Base-by-base conservation (phyloP, 2,113 vertebrate species). In the Ictidomys tridecemlineatus region DNA sequence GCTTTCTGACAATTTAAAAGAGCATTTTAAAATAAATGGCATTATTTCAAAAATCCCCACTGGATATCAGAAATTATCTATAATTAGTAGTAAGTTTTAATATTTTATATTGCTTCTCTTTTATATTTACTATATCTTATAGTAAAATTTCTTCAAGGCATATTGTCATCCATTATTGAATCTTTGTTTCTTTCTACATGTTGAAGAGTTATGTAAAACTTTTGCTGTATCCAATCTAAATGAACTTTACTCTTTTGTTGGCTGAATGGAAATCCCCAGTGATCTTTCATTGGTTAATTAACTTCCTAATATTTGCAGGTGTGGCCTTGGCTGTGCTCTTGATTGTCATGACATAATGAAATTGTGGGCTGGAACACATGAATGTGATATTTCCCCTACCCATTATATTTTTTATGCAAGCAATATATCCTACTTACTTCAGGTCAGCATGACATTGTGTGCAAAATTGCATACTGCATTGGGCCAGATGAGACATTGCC, bases 251-350 rank as follows among this genome's bases (percentile, higher is more conserved):
- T 90, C 39, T 79, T 94, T 77, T 93, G 95, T 84, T 82, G 51
- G 65, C 65, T 92, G 76, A 94, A 63, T 96, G 92, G 9, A 94
- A 93, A 22, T 0, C 53, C 86, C 77, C 67, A 86, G 85, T 95
- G 92, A 85, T 69, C 83, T 78, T 97, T 95, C 92, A 89, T 95
- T 98, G 97, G 94, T 94, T 98, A 98, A 98, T 98, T 97, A 98
- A 85, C 95, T 98, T 94, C 63, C 87, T 97, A 39, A 97, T 96
- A 95, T 61, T 30, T 94, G 77, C 85, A 96, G 96, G 95, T 89
- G 93, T 92, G 65, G 95, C 95, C 79, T 97, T 90, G 96, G 98
- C 90, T 37, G 26, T 94, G 73, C 78, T 96, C 4, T 1, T 97
- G 98, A 95, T 97, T 20, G 0, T 98, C 96, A 84, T 48, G 72